Percentiles rank a stretch among this genome's conserved stretches.
Conservation (phyloP, 2,113 vertebrate genomes). For the Oriolus oriolus region DNA sequence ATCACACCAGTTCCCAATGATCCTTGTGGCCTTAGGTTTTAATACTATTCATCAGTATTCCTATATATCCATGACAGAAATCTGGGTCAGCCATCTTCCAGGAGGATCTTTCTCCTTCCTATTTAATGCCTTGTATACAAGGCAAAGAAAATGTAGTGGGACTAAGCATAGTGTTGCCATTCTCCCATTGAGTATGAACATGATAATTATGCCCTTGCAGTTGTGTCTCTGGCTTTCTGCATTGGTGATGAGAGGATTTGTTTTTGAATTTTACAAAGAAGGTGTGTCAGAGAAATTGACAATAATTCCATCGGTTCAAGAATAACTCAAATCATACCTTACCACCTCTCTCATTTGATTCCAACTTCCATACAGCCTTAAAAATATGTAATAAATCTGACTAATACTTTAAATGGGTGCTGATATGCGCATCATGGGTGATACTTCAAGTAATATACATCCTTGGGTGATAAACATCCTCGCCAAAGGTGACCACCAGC, state of each 20-base stretch:
- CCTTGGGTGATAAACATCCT: background rate
- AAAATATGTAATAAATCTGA: slow-evolving; percentile 8
- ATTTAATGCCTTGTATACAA: background rate
- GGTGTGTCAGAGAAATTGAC: background rate
- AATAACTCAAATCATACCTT: background rate
- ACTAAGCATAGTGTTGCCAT: background rate
- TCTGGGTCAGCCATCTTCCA: background rate
- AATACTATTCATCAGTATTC: background rate
- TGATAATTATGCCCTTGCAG: background rate
- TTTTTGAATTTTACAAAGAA: background rate
- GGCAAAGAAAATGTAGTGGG: background rate
- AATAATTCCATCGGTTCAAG: background rate
- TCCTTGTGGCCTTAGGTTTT: background rate
- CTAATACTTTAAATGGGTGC: background rate
- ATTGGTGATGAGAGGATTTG: background rate
- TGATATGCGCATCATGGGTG: background rate
- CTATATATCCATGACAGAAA: background rate
- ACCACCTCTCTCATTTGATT: background rate
- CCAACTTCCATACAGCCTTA: background rate
- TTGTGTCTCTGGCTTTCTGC: background rate
- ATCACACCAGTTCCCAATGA: background rate
- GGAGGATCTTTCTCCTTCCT: background rate
- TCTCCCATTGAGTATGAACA: background rate
- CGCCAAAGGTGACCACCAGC: background rate
- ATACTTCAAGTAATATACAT: background rate